Evolutionary conservation across 2,888 invertebrate species (phyloP).

Genomic region (Cistogaster globosa): DNA sequence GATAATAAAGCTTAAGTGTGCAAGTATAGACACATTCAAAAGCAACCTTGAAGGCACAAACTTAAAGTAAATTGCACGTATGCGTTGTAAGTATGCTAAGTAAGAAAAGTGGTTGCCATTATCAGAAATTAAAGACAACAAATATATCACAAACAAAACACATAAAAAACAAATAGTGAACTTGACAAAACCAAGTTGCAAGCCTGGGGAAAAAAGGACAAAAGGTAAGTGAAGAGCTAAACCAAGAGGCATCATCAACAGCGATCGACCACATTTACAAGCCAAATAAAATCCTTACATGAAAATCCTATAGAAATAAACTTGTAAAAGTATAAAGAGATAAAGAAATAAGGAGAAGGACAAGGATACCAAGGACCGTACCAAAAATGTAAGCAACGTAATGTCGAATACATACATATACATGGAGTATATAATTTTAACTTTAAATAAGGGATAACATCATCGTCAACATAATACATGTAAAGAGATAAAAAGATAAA

Average conservation of each 20-base stretch:
- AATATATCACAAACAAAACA: constrained; percentile 62
- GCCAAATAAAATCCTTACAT: constrained; percentile 59
- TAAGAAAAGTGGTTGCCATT: constrained; percentile 66
- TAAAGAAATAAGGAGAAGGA: neutral
- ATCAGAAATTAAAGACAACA: constrained; percentile 69
- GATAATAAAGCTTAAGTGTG: constrained; percentile 14
- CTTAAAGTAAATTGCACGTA: constrained; percentile 20
- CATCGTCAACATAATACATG: constrained; percentile 4
- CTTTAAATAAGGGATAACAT: constrained; percentile 55
- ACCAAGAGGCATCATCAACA: constrained; percentile 29
- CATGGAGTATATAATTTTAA: neutral
- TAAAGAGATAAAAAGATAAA: neutral
- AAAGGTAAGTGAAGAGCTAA: neutral
- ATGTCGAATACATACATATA: constrained; percentile 17
- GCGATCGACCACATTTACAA: constrained; percentile 68
- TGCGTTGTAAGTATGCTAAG: constrained; percentile 46
- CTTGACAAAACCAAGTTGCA: constrained; percentile 6
- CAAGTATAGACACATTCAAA: neutral
- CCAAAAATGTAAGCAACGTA: constrained; percentile 18
- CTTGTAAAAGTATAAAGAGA: neutral
- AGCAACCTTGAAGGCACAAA: neutral
- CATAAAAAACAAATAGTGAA: neutral
- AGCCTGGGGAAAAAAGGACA: neutral
- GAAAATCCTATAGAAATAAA: constrained; percentile 46
- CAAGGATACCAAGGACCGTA: constrained; percentile 33